Percentiles rank a stretch among this genome's conserved stretches.
Evolutionary conservation across 2,888 invertebrate species (phyloP).

Genomic region (Dione juno): DNA sequence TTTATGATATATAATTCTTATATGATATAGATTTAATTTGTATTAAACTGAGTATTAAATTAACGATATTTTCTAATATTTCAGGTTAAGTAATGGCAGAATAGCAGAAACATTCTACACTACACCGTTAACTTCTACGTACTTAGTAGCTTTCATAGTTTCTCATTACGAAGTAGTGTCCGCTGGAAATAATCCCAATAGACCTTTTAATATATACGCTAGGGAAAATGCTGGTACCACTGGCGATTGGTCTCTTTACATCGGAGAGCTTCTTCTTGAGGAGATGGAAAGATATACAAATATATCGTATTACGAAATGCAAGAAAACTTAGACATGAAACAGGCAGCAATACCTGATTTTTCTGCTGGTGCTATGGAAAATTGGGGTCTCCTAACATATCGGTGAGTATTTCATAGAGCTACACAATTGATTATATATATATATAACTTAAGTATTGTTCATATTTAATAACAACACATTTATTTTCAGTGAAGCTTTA

Average conservation of each 20-base stretch:
- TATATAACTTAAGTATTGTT: no score
- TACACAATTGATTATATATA: no score
- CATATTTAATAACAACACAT: neutral
- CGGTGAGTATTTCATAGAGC: conserved; percentile 67
- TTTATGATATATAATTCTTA: no score
- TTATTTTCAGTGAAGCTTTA: conserved; percentile 81
- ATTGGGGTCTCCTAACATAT: conserved; percentile 92
- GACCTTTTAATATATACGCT: conserved; percentile 74
- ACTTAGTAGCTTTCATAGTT: conserved; percentile 92
- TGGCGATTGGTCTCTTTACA: conserved; percentile 72
- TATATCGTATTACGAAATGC: conserved; percentile 79
- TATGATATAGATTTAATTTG: no score
- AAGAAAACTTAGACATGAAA: conserved; percentile 80
- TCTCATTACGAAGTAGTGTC: conserved; percentile 85
- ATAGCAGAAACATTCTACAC: conserved; percentile 75
- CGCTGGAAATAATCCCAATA: conserved; percentile 47
- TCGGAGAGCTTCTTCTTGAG: conserved; percentile 73
- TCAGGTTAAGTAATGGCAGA: conserved; percentile 55
- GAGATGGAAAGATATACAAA: conserved; percentile 84
- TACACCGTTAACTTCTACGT: conserved; percentile 89
- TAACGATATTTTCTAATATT: conserved; percentile 33
- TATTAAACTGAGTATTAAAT: no score
- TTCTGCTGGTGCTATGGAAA: conserved; percentile 92
- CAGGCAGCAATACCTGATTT: conserved; percentile 92
- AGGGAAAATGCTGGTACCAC: conserved; percentile 67